phyloP scores from a whole-genome alignment of 1,140 invertebrate genomes.

The Venturia canescens region DNA sequence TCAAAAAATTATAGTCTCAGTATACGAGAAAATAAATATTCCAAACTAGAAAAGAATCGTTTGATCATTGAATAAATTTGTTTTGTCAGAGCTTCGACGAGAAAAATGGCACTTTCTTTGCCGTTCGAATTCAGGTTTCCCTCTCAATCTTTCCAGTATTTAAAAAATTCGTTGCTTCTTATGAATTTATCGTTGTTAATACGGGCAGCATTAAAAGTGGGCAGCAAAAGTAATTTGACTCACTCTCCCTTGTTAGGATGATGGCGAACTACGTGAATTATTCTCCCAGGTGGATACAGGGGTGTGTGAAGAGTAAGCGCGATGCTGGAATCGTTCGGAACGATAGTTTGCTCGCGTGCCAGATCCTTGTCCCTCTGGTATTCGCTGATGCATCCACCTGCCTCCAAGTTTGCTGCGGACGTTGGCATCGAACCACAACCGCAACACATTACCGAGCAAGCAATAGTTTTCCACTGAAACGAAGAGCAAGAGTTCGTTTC shows the following conservation, averaged over 20 bases:
- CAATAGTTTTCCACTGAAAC: conserved; percentile 92
- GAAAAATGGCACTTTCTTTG: background rate
- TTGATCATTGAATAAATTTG: background rate
- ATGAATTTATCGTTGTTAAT: background rate
- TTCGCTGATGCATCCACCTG: conserved; percentile 80
- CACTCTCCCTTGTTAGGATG: conserved; percentile 90
- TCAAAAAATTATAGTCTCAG: background rate
- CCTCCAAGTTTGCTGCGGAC: conserved; percentile 82
- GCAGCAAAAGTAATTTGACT: conserved; percentile 72
- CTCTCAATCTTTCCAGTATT: no score
- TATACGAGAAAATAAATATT: background rate
- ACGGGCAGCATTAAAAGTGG: conserved; percentile 21
- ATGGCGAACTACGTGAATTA: conserved; percentile 93
- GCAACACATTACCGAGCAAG: conserved; percentile 89
- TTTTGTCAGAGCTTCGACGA: background rate
- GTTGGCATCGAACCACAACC: conserved; percentile 83
- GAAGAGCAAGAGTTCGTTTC: conserved; percentile 43
- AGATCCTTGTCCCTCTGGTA: conserved; percentile 81
- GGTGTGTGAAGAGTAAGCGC: conserved; percentile 88
- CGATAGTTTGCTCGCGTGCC: conserved; percentile 80
- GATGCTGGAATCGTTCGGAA: conserved; percentile 85
- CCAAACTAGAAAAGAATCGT: background rate
- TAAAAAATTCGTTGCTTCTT: no score
- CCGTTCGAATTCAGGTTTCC: no score
- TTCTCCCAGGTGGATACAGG: conserved; percentile 91